Percentiles rank a stretch among this genome's conserved stretches.
Conservation (phyloP, 2,888 invertebrate genomes). For the Mellilla xanthometata region DNA sequence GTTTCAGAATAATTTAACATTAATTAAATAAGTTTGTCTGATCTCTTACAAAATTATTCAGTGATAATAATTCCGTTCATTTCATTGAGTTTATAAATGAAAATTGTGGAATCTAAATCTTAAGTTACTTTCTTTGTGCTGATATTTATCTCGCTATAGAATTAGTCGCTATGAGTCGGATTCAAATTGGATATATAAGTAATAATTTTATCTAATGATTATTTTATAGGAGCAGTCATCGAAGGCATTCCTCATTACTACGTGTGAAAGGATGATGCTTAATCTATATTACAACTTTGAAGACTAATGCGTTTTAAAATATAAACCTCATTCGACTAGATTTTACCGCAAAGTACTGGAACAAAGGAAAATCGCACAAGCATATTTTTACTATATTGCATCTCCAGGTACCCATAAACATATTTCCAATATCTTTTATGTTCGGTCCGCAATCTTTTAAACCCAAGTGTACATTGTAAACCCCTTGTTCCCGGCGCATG, state of each 20-base stretch:
- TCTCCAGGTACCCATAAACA: conserved; percentile 15
- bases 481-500: conserved; percentile 36
- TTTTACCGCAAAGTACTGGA: background rate
- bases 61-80: conserved; percentile 41
- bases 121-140: no score
- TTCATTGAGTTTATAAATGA: conserved; percentile 23
- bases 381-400: conserved; percentile 5
- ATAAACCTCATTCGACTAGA: no score
- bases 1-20: conserved; percentile 64
- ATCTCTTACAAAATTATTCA: conserved; percentile 42
- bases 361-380: conserved; percentile 7
- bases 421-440: conserved; percentile 19
- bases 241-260: no score
- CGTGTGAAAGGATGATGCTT: no score
- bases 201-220: no score
- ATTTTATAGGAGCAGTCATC: no score
- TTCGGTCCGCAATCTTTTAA: conserved; percentile 25
- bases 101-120: conserved; percentile 1
- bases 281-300: no score
- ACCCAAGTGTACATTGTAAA: conserved; percentile 29
- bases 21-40: conserved; percentile 61
- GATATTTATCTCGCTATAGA: no score
- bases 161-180: no score
- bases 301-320: no score
- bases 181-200: no score